phyloP scores from a whole-genome alignment of 2,888 invertebrate genomes.

The Hymenopus coronatus region DNA sequence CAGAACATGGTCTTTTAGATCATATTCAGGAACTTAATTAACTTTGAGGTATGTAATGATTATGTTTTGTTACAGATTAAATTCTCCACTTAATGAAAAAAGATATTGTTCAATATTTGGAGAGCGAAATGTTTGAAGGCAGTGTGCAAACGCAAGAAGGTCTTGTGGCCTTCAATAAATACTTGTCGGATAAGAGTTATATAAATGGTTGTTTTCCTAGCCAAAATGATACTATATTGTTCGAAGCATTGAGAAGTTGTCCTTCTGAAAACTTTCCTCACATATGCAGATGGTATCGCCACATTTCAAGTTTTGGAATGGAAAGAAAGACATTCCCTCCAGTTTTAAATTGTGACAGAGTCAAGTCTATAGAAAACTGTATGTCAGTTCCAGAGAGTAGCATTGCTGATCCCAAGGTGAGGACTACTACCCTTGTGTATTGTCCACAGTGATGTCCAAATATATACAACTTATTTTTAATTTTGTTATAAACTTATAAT shows the following conservation, averaged over 20 bases:
- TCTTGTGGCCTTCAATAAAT: constrained; percentile 36
- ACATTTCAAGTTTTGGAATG: constrained; percentile 36
- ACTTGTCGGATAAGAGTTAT: constrained; percentile 39
- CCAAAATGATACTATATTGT: constrained; percentile 37
- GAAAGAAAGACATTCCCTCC: constrained; percentile 1
- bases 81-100: background rate
- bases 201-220: constrained; percentile 38
- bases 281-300: constrained; percentile 39
- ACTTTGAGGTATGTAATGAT: background rate
- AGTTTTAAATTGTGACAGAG: background rate
- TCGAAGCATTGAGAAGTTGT: constrained; percentile 30
- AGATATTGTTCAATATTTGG: background rate
- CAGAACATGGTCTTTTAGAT: background rate
- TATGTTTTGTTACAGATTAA: background rate
- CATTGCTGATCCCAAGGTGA: background rate
- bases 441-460: too few species aligned
- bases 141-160: constrained; percentile 31
- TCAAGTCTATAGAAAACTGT: background rate
- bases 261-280: constrained; percentile 34
- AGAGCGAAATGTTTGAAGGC: constrained; percentile 23
- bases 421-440: background rate
- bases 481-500: too few species aligned
- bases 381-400: background rate
- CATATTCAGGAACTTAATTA: background rate
- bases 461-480: too few species aligned